Conservation (phyloP, 2,888 invertebrate genomes). For the Hartigia nigra region DNA sequence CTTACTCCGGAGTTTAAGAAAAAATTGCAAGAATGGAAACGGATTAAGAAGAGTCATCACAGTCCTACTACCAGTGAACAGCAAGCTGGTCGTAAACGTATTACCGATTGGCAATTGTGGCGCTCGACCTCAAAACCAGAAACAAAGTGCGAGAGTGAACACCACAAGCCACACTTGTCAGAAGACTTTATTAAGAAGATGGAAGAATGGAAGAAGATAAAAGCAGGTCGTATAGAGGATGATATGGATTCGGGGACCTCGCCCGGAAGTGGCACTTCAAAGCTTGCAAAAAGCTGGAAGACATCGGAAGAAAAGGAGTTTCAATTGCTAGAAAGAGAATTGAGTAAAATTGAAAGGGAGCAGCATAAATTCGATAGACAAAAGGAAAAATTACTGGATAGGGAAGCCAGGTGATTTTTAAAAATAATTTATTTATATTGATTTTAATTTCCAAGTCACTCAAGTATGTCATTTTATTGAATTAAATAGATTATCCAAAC, state of each 20-base stretch:
- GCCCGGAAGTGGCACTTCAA: constrained; percentile 50
- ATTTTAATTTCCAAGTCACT: not conserved
- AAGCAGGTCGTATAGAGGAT: constrained; percentile 71
- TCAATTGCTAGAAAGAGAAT: constrained; percentile 71
- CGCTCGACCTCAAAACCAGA: constrained; percentile 64
- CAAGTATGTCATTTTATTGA: not conserved
- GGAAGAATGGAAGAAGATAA: constrained; percentile 87
- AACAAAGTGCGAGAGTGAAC: constrained; percentile 43
- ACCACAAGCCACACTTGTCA: constrained; percentile 76
- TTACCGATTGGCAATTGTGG: constrained; percentile 75
- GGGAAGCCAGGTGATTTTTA: constrained; percentile 71
- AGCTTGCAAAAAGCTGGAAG: constrained; percentile 57
- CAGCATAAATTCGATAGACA: constrained; percentile 72
- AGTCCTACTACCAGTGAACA: constrained; percentile 41
- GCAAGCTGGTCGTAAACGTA: constrained; percentile 64
- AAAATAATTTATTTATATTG: constrained; percentile 7
- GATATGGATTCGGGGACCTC: constrained; percentile 63
- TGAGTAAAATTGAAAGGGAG: constrained; percentile 73
- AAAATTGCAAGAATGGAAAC: constrained; percentile 89
- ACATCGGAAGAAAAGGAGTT: constrained; percentile 68
- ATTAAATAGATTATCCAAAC: constrained; percentile 68
- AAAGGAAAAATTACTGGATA: constrained; percentile 73
- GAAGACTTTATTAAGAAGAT: constrained; percentile 87
- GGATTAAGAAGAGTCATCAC: constrained; percentile 70
- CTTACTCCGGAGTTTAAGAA: constrained; percentile 84